These are phyloP conservation scores for Thamnaconus septentrionalis DNA, from an alignment of 2,113 vertebrate species.

Conservation along the genomic window DNA sequence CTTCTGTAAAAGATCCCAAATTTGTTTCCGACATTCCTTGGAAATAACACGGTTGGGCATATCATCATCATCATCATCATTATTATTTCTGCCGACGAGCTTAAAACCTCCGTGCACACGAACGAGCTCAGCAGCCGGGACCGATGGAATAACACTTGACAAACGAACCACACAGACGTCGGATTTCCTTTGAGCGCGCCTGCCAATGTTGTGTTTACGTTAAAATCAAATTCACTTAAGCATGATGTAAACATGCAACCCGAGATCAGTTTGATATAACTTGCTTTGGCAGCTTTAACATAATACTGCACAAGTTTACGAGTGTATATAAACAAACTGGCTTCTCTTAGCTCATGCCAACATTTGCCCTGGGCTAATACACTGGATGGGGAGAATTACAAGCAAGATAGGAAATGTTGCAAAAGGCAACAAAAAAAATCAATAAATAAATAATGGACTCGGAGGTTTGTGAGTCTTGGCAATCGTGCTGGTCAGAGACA, in stretches of 20 bases:
- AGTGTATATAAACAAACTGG: conserved; percentile 33
- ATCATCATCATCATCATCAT: background rate
- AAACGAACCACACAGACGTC: background rate
- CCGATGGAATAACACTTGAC: background rate
- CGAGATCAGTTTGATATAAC: conserved; percentile 12
- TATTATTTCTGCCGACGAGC: too few species aligned
- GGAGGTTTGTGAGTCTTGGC: too few species aligned
- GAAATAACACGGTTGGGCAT: background rate
- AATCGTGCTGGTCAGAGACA: too few species aligned
- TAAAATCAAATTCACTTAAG: conserved; percentile 20
- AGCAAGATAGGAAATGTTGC: too few species aligned
- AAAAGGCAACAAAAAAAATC: too few species aligned
- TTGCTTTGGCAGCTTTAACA: conserved; percentile 26
- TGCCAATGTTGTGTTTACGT: conserved; percentile 32
- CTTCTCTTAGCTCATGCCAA: conserved; percentile 1
- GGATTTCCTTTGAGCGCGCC: background rate
- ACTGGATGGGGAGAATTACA: background rate
- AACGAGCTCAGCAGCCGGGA: background rate
- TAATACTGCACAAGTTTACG: conserved; percentile 13
- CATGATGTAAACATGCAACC: conserved; percentile 31
- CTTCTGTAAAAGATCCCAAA: background rate
- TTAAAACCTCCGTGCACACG: too few species aligned
- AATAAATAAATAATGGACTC: too few species aligned
- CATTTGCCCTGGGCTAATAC: conserved; percentile 19
- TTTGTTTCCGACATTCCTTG: background rate